A percentile compares a stretch with the other conserved stretches of the same genome.
These are phyloP conservation scores for Brenthis daphne DNA, from an alignment of 2,888 invertebrate species.

Conservation along the genomic window DNA sequence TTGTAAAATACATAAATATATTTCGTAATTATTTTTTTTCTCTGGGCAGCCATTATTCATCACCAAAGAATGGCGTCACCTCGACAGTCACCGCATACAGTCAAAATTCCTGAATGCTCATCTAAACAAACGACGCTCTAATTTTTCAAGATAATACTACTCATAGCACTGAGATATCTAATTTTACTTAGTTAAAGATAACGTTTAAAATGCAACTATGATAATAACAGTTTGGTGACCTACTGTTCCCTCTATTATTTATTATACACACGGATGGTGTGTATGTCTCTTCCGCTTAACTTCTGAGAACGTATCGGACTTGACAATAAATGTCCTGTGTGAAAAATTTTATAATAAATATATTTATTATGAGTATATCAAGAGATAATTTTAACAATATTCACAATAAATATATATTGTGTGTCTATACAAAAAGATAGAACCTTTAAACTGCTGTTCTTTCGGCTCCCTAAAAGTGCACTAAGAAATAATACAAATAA, in stretches of 20 bases:
- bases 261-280: not conserved
- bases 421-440: too few relatives aligned
- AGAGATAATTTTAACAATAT: not conserved
- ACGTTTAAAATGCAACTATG: slow-evolving; percentile 8
- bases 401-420: not conserved
- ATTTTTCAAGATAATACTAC: slow-evolving; percentile 38
- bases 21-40: too few relatives aligned
- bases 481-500: too few relatives aligned
- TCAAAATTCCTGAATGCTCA: slow-evolving; percentile 48
- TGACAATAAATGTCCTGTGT: not conserved
- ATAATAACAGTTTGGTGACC: slow-evolving; percentile 4
- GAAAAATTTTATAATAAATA: not conserved
- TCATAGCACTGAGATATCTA: slow-evolving; percentile 30
- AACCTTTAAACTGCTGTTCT: too few relatives aligned
- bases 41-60: too few relatives aligned
- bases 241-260: slow-evolving; percentile 16
- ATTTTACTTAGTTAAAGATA: slow-evolving; percentile 25
- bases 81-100: slow-evolving; percentile 36
- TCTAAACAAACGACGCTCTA: slow-evolving; percentile 50
- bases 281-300: slow-evolving; percentile 11
- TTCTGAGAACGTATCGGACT: slow-evolving; percentile 10
- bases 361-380: not conserved
- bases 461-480: too few relatives aligned
- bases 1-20: too few relatives aligned
- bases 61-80: slow-evolving; percentile 46